Conservation (phyloP, 2,797 vertebrate genomes). For the Tapera naevia region DNA sequence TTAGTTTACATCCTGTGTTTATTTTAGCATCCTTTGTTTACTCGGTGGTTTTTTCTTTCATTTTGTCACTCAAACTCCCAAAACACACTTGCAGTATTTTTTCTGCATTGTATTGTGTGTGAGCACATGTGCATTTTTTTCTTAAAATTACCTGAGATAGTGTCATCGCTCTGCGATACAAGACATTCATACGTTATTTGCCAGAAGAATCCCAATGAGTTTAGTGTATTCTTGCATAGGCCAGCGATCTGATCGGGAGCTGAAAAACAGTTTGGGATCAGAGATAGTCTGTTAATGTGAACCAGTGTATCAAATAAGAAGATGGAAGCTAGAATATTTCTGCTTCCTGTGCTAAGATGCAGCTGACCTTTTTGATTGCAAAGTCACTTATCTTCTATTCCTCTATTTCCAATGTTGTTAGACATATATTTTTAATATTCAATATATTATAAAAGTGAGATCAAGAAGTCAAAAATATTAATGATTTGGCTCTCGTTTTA, state of each 20-base stretch:
- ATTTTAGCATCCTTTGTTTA: constrained; percentile 22
- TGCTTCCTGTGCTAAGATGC: background rate
- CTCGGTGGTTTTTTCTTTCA: background rate
- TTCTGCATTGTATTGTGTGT: background rate
- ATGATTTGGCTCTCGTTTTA: background rate
- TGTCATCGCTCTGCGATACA: background rate
- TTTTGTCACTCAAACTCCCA: background rate
- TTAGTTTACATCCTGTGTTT: background rate
- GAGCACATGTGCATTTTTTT: background rate
- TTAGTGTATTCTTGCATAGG: background rate
- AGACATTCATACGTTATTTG: background rate
- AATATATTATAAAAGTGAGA: background rate
- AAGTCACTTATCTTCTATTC: background rate
- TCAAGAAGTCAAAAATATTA: background rate
- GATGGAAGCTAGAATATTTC: background rate
- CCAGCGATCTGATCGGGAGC: background rate
- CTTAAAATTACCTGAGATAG: background rate
- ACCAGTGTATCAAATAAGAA: too few relatives aligned
- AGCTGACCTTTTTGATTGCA: background rate
- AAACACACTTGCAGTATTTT: background rate
- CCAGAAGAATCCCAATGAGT: background rate
- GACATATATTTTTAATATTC: background rate
- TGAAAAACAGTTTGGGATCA: too few relatives aligned
- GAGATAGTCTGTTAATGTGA: too few relatives aligned
- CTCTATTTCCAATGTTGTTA: background rate